Base-by-base conservation (phyloP, 2,113 vertebrate genomes). In the Antigone vipio region DNA sequence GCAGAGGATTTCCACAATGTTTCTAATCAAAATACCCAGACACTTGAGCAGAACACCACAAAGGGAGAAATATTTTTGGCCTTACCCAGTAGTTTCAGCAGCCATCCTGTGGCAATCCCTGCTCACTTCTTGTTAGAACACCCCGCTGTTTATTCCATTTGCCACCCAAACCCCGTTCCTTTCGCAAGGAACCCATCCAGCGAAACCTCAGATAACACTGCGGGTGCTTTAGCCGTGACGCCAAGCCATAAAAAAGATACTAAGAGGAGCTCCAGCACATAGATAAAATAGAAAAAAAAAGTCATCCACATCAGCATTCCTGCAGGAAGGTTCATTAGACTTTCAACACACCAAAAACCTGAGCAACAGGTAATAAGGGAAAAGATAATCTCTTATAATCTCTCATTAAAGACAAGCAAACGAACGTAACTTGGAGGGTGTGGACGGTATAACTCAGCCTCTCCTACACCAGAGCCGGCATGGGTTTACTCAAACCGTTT, bases 291-390 rank as follows among this genome's bases (percentile, higher is more conserved):
- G 21, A 64, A 62, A 55, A 40, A 64, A 69, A 63, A 45, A 12
- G 20, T 6, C 12, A 52, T 59, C 59, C 55, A 35, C 81, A 72
- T 64, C 87, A 93, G 74, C 78, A 79, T 85, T 82, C 77, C 74
- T 69, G 53, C 63, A 90, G 72, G 45, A 83, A 95, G 27, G 21
- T 67, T 96, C 75, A 95, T 95, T 73, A 93, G 92, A 72, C 71
- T 94, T 89, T 52, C 74, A 95, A 78, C 69, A 94, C 49, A 81
- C 86, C 42, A 0, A 85, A 90, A 97, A 93, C 94, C 74, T 96
- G 96, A 96, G 84, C 77, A 87, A 92, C 94, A 93, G 91, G 93
- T 96, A 97, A 85, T 40, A 40, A 92, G 23, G 44, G 60, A 60
- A 79, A 93, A 75, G 80, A 89, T 93, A 95, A 93, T 91, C 85